Evolutionary conservation across 2,888 invertebrate species (phyloP), one percentile per base, ranked within the genome.

Genomic region (Helleia helle): DNA sequence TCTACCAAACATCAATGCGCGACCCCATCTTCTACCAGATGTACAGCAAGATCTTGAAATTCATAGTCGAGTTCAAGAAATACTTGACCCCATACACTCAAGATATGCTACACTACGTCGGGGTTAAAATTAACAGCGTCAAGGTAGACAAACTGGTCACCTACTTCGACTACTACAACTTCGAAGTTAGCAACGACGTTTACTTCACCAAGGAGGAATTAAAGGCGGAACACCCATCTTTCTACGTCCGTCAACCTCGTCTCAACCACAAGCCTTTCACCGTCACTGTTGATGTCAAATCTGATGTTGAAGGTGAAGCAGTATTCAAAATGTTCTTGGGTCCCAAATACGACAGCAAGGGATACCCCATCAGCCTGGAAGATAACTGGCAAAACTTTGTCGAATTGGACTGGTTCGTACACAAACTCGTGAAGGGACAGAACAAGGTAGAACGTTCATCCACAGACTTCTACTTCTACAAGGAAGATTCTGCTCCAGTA

Each of bases 21-120:
- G 92, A 93, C 65, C 92, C 92, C 12, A 86, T 88, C 22, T 91
- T 91, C 87, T 93, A 88, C 69, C 87, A 88, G 47, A 67, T 91
- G 40, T 89, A 89, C 73, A 87, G 88, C 68, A 87, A 87, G 52
- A 81, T 91, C 55, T 50, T 87, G 40, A 65, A 80, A 40, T 86
- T 84, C 56, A 87, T 89, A 67, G 70, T 84, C 56, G 86, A 87
- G 46, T 91, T 88, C 84, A 90, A 90, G 62, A 62, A 83, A 49
- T 80, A 83, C 55, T 61, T 89, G 38, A 65, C 77, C 4, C 84
- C 88, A 0, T 91, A 92, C 75, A 84, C 79, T 39, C 65, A 84
- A 42, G 77, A 88, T 12, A 81, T 87, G 52, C 75, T 90, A 11
- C 59, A 66, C 38, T 90, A 84, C 60, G 79, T 86, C 1, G 90